Evolutionary conservation across 2,113 vertebrate genomes (phyloP), one percentile per base, ranked within the genome.

Genomic region (Notarius lentiginosus): DNA sequence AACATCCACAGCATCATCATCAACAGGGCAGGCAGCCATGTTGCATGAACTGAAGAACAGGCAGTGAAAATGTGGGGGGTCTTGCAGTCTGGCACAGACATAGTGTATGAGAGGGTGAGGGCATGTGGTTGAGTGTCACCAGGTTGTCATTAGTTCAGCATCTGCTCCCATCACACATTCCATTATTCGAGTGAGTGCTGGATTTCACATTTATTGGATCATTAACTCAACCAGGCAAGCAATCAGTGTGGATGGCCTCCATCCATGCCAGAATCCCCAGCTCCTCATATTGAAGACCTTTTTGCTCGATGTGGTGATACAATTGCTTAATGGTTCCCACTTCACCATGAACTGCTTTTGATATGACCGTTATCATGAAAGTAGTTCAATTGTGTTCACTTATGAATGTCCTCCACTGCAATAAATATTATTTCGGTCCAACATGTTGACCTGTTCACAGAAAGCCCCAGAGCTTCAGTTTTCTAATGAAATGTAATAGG

Each of bases 71-170:
- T 84, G 81, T 90, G 85, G 85, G 88, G 86, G 89, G 76, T 60
- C 77, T 34, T 58, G 56, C 30, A 41, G 88, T 88, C 90, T 92
- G 87, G 89, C 87, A 79, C 83, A 87, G 2, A 2, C 85, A 86
- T 80, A 80, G 68, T 51, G 83, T 88, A 82, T 68, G 47, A 88
- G 85, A 87, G 81, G 55, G 87, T 73, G 93, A 94, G 94, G 95
- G 94, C 95, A 94, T 94, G 94, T 92, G 95, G 95, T 95, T 92
- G 95, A 96, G 95, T 91, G 90, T 96, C 96, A 96, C 96, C 96
- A 96, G 96, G 96, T 96, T 96, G 96, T 96, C 95, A 96, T 96
- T 96, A 97, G 95, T 94, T 92, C 94, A 95, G 95, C 96, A 97
- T 97, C 96, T 97, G 96, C 94, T 96, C 94, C 96, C 96, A 96